phyloP scores from a whole-genome alignment of 2,113 vertebrate genomes.

The Tinamus guttatus region DNA sequence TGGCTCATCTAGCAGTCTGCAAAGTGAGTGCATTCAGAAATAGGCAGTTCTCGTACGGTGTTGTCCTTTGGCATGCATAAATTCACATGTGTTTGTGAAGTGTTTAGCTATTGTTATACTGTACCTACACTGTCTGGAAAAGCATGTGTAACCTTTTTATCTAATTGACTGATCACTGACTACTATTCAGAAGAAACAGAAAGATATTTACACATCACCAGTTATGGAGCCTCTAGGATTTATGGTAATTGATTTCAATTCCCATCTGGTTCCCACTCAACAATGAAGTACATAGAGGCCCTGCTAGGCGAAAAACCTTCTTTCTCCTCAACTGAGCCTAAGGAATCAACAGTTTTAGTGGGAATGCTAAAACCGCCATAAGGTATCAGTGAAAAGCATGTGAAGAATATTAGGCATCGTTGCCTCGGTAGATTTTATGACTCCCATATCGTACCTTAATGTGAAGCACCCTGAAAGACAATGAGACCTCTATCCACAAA shows the following conservation, averaged over 20 bases:
- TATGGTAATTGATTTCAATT: conserved; percentile 72
- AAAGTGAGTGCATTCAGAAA: conserved; percentile 51
- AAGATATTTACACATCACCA: conserved; percentile 73
- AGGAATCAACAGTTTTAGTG: conserved; percentile 57
- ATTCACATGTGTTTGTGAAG: conserved; percentile 70
- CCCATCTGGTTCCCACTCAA: conserved; percentile 76
- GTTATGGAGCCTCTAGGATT: conserved; percentile 66
- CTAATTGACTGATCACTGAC: conserved; percentile 74
- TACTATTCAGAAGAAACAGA: conserved; percentile 74
- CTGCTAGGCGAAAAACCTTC: conserved; percentile 36
- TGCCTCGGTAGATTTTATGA: conserved; percentile 61
- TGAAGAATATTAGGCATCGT: conserved; percentile 65
- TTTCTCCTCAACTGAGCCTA: conserved; percentile 40
- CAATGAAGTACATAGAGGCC: conserved; percentile 58
- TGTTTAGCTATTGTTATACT: conserved; percentile 70
- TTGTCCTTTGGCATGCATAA: conserved; percentile 58
- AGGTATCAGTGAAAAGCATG: conserved; percentile 68
- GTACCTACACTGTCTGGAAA: conserved; percentile 69
- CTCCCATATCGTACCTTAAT: conserved; percentile 63
- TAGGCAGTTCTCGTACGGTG: not conserved
- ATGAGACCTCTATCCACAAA: conserved; percentile 37
- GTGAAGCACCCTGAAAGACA: conserved; percentile 45
- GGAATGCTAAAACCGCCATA: conserved; percentile 57
- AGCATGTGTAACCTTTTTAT: conserved; percentile 68
- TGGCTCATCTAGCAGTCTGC: conserved; percentile 54